These are phyloP conservation scores for Drosophila suzukii DNA, from an alignment of 1,140 invertebrate genomes.

Conservation along the genomic window DNA sequence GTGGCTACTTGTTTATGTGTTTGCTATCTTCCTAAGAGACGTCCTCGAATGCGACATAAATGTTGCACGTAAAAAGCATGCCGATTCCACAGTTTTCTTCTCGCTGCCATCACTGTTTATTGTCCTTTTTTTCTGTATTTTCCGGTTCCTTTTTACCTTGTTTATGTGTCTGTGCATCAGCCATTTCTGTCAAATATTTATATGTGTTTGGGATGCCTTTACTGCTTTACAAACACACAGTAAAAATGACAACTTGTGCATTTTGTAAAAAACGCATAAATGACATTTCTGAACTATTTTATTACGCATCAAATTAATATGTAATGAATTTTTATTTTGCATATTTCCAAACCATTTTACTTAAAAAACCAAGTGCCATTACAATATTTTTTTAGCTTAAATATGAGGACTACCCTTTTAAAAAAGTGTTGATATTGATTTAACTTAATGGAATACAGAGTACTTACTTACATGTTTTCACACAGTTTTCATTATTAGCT, in stretches of 20 bases:
- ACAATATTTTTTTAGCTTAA: background rate
- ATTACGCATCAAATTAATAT: no score
- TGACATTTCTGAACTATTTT: background rate
- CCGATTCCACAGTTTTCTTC: constrained; percentile 33
- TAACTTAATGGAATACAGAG: background rate
- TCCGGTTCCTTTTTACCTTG: background rate
- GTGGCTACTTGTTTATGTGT: constrained; percentile 20
- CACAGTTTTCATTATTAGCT: background rate
- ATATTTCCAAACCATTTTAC: background rate
- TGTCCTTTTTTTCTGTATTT: constrained; percentile 2
- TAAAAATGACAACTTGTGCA: background rate
- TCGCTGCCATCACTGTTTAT: constrained; percentile 39
- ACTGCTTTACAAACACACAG: background rate
- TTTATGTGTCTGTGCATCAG: constrained; percentile 5
- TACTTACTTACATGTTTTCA: background rate
- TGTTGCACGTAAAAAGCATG: constrained; percentile 33
- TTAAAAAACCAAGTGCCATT: background rate
- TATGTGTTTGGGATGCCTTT: background rate
- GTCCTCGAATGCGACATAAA: constrained; percentile 35
- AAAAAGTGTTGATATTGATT: constrained; percentile 1
- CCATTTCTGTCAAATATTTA: background rate
- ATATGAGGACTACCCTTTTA: background rate
- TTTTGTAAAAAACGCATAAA: background rate
- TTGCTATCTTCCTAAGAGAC: constrained; percentile 1
- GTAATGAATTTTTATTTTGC: background rate